Conservation (phyloP, 2,113 vertebrate genomes). For the Calidris pugnax region DNA sequence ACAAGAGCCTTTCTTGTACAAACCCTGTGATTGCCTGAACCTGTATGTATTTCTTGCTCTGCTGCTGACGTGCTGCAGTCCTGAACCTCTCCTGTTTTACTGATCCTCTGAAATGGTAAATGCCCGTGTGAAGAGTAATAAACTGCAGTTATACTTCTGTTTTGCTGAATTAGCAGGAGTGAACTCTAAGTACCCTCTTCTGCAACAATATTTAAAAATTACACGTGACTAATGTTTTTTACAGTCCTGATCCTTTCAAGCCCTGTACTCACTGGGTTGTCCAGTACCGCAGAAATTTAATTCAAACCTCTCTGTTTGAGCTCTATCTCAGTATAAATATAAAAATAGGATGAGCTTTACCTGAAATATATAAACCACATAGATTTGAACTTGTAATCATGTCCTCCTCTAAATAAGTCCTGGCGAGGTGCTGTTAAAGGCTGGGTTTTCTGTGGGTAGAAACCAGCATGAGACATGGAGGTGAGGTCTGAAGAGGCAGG, state of each 20-base stretch:
- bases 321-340: neutral
- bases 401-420: neutral
- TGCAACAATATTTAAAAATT: conserved; percentile 14
- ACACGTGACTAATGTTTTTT: neutral
- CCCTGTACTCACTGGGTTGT: neutral
- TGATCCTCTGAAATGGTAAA: neutral
- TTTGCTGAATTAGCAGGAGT: conserved; percentile 4
- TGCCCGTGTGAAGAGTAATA: neutral
- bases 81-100: neutral
- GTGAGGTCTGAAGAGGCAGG: neutral
- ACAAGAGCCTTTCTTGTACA: neutral
- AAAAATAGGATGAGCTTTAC: neutral
- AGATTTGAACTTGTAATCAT: neutral
- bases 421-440: neutral
- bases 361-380: neutral
- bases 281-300: neutral
- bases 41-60: neutral
- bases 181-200: neutral
- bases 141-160: neutral
- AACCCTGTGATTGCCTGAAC: neutral
- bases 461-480: neutral
- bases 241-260: neutral
- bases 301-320: neutral
- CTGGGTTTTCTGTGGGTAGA: neutral
- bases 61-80: neutral